phyloP scores from a whole-genome alignment of 1,140 invertebrate genomes.

The Camponotus pennsylvanicus region DNA sequence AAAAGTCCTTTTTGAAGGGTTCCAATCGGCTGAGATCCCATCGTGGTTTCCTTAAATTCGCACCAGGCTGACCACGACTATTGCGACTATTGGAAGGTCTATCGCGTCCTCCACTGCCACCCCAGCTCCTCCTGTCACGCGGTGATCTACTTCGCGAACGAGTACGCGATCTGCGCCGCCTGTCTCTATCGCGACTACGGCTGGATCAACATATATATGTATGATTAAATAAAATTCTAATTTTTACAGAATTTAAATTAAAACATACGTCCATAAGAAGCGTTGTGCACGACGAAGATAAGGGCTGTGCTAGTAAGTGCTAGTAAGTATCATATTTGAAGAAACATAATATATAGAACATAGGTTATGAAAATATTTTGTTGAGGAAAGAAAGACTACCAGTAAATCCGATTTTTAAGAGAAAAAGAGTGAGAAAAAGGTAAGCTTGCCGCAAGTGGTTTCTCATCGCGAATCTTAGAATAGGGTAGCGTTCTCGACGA shows the following conservation, averaged over 20 bases:
- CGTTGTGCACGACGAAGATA: too few species aligned
- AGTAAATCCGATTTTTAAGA: too few species aligned
- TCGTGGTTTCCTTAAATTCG: slow-evolving; percentile 92
- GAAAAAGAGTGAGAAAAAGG: too few species aligned
- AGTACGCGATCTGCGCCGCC: slow-evolving; percentile 81
- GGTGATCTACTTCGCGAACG: slow-evolving; percentile 82
- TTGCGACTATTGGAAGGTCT: slow-evolving; percentile 86
- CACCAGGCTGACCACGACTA: slow-evolving; percentile 89
- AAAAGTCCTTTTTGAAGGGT: slow-evolving; percentile 98
- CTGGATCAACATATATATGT: slow-evolving; percentile 64
- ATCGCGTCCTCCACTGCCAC: slow-evolving; percentile 84
- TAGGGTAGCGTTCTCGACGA: background rate
- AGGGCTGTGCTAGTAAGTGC: too few species aligned
- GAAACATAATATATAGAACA: too few species aligned
- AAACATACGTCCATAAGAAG: background rate
- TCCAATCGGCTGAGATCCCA: slow-evolving; percentile 93
- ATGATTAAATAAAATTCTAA: slow-evolving; percentile 10
- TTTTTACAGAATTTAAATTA: background rate
- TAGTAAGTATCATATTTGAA: too few species aligned
- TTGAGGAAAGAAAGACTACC: too few species aligned
- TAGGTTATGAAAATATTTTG: too few species aligned
- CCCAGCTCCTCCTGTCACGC: slow-evolving; percentile 83
- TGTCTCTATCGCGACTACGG: slow-evolving; percentile 83
- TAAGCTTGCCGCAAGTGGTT: too few species aligned
- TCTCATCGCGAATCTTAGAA: too few species aligned